phyloP scores from a whole-genome alignment of 1,140 invertebrate species.

The Prorops nasuta region DNA sequence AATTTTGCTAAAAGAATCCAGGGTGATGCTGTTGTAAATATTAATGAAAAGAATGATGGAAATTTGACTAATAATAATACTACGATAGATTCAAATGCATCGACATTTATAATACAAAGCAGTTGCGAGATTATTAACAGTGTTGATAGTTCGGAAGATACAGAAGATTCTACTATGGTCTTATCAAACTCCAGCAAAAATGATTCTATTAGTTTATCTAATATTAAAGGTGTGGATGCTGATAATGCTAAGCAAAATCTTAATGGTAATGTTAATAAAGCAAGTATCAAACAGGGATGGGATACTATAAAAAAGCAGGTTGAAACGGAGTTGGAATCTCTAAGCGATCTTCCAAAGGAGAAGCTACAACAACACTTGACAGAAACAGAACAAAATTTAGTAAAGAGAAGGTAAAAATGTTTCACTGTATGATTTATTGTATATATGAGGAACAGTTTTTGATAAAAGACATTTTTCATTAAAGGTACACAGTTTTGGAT shows the following conservation, averaged over 20 bases:
- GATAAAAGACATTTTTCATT: not conserved
- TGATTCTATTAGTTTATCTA: too few relatives aligned
- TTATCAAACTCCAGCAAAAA: too few relatives aligned
- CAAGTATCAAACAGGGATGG: conserved; percentile 8
- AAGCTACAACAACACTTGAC: conserved; percentile 33
- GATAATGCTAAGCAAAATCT: too few relatives aligned
- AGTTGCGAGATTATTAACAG: too few relatives aligned
- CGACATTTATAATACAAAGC: conserved; percentile 22
- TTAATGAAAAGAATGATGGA: too few relatives aligned
- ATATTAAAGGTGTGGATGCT: too few relatives aligned
- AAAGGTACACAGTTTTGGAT: conserved; percentile 41
- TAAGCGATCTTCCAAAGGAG: conserved; percentile 17
- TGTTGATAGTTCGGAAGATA: too few relatives aligned
- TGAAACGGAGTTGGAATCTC: conserved; percentile 24
- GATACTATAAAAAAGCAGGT: conserved; percentile 29
- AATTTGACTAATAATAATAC: not conserved
- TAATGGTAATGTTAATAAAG: conserved; percentile 16
- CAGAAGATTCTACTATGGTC: too few relatives aligned
- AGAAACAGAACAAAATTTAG: conserved; percentile 39
- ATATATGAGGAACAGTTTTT: conserved; percentile 6
- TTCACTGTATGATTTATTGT: not conserved
- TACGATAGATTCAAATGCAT: conserved; percentile 5
- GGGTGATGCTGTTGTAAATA: not conserved
- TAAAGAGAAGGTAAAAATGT: conserved; percentile 39
- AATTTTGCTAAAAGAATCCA: not conserved